Percentiles rank a stretch among this genome's conserved stretches.
Evolutionary conservation across 2,113 vertebrate genomes (phyloP).

Genomic region (Sardina pilchardus): DNA sequence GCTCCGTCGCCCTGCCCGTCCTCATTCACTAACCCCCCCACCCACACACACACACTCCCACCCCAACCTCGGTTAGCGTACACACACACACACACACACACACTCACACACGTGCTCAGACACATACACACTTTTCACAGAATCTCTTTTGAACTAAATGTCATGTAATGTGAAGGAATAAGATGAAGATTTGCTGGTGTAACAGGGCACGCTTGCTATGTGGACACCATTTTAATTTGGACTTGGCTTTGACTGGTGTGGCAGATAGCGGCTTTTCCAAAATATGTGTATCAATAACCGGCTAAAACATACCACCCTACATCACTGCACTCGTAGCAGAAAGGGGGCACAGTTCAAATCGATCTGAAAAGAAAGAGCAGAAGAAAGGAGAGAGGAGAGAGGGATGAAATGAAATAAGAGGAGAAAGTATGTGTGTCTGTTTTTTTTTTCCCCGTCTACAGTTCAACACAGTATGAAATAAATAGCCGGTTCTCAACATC

Average conservation of each 20-base stretch:
- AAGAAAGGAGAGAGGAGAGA: not conserved
- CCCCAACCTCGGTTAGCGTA: not conserved
- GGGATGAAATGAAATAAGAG: conserved; percentile 18
- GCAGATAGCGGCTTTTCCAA: not conserved
- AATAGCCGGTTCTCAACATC: conserved; percentile 51
- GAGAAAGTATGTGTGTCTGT: not conserved
- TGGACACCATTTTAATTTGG: conserved; percentile 4
- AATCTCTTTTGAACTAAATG: conserved; percentile 43
- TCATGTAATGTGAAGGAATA: conserved; percentile 27
- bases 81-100: conserved; percentile 13
- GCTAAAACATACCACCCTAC: not conserved
- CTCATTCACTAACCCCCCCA: not conserved
- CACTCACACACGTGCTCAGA: not conserved
- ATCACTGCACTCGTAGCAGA: not conserved
- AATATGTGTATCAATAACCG: conserved; percentile 15
- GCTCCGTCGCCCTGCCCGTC: conserved; percentile 26
- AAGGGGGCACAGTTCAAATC: not conserved
- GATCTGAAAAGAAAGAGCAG: not conserved
- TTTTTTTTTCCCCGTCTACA: conserved; percentile 27
- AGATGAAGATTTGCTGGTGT: not conserved
- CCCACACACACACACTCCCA: not conserved
- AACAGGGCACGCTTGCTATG: not conserved
- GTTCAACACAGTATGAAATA: conserved; percentile 44
- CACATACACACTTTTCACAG: not conserved
- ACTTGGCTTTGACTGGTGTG: not conserved